These are phyloP conservation scores for Chrysomela aeneicollis DNA, from an alignment of 2,888 invertebrate genomes.

Conservation along the genomic window DNA sequence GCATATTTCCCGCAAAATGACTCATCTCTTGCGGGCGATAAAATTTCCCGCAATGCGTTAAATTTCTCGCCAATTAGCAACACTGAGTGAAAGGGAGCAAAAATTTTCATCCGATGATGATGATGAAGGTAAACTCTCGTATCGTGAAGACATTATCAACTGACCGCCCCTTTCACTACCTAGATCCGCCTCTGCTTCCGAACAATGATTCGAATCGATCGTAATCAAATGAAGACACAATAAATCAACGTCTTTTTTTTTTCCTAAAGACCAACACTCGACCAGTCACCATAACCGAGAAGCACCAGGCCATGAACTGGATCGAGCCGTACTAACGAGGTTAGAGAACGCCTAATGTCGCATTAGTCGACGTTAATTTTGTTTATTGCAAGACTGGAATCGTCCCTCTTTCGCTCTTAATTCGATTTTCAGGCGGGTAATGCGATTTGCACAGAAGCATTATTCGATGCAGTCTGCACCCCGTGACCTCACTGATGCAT, in stretches of 20 bases:
- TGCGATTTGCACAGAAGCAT: conserved; percentile 47
- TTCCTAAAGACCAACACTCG: conserved; percentile 12
- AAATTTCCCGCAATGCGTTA: too few species aligned
- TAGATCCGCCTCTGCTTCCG: too few species aligned
- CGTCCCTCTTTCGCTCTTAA: conserved; percentile 46
- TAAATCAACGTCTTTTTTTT: conserved; percentile 35
- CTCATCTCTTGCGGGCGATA: too few species aligned
- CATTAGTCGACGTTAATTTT: conserved; percentile 60
- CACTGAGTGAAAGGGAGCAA: too few species aligned
- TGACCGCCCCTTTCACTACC: too few species aligned
- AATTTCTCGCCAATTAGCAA: too few species aligned
- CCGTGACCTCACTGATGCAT: conserved; percentile 35
- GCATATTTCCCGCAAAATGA: too few species aligned
- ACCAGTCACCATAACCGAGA: conserved; percentile 22
- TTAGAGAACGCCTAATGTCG: conserved; percentile 54
- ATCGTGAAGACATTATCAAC: too few species aligned
- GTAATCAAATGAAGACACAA: conserved; percentile 33
- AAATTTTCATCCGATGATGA: too few species aligned
- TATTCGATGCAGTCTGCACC: conserved; percentile 36
- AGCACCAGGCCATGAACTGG: conserved; percentile 52
- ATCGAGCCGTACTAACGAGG: conserved; percentile 41
- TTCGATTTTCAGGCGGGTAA: conserved; percentile 53
- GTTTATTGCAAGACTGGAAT: conserved; percentile 54
- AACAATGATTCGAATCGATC: conserved; percentile 29
- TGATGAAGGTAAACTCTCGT: too few species aligned